phyloP scores from a whole-genome alignment of 2,113 vertebrate genomes.

The Lepus timidus region DNA sequence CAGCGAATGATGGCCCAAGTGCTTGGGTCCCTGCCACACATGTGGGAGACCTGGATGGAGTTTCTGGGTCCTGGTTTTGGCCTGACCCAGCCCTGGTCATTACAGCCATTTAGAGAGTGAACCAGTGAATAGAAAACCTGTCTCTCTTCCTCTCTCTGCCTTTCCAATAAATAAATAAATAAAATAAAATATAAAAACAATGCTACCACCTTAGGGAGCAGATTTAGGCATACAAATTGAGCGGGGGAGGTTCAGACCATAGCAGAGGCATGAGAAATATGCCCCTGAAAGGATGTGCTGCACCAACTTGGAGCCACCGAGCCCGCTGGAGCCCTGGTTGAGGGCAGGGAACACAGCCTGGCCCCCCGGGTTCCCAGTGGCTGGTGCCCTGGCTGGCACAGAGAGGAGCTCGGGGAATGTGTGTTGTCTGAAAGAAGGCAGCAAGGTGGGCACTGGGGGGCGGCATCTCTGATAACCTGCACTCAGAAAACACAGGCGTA shows the following conservation, averaged over 20 bases:
- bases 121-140: no score
- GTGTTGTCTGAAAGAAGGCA: not conserved
- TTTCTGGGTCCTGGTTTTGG: no score
- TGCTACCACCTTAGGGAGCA: not conserved
- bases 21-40: no score
- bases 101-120: no score
- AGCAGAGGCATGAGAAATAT: not conserved
- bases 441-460: not conserved
- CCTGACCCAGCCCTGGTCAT: no score
- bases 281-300: not conserved
- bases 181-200: no score
- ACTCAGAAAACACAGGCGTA: not conserved
- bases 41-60: no score
- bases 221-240: not conserved
- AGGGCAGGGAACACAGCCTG: not conserved
- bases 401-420: not conserved
- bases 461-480: fast-evolving
- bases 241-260: not conserved
- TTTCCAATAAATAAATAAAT: no score
- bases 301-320: not conserved
- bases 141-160: no score
- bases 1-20: no score
- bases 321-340: not conserved
- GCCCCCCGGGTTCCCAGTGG: fast-evolving
- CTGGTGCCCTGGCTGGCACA: fast-evolving